A percentile compares a stretch with the other conserved stretches of the same genome.
Evolutionary conservation across 2,888 invertebrate genomes (phyloP).

Genomic region (Ptilodon capucinus): DNA sequence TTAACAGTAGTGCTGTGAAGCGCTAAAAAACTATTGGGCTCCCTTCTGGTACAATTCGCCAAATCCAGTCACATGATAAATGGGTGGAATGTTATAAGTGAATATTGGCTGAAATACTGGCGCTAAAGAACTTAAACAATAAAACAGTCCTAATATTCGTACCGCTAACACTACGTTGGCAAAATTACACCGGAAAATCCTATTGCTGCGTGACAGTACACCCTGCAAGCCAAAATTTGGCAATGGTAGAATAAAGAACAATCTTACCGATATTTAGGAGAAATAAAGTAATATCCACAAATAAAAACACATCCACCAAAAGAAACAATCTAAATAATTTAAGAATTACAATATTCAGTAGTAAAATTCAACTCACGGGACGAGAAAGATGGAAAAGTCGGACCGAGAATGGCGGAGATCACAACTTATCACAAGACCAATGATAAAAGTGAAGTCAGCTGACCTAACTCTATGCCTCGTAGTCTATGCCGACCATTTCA

Average conservation of each 20-base stretch:
- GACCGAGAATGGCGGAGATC: conserved; percentile 80
- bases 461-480: conserved; percentile 70
- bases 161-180: background rate
- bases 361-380: conserved; percentile 73
- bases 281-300: conserved; percentile 40
- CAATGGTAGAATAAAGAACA: conserved; percentile 51
- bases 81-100: conserved; percentile 30
- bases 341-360: conserved; percentile 41
- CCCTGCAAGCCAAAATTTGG: conserved; percentile 29
- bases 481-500: conserved; percentile 57
- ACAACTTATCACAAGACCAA: conserved; percentile 82
- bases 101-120: background rate
- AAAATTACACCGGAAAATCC: conserved; percentile 13
- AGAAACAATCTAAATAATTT: conserved; percentile 35
- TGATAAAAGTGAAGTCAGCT: conserved; percentile 82
- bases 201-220: conserved; percentile 44
- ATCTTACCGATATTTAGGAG: conserved; percentile 51
- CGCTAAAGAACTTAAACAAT: background rate
- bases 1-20: background rate
- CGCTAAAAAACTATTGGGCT: background rate
- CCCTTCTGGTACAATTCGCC: conserved; percentile 7
- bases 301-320: conserved; percentile 55
- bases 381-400: conserved; percentile 77
- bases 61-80: conserved; percentile 48
- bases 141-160: conserved; percentile 9